Evolutionary conservation across 2,113 vertebrate species (phyloP).

Genomic region (Pan paniscus): DNA sequence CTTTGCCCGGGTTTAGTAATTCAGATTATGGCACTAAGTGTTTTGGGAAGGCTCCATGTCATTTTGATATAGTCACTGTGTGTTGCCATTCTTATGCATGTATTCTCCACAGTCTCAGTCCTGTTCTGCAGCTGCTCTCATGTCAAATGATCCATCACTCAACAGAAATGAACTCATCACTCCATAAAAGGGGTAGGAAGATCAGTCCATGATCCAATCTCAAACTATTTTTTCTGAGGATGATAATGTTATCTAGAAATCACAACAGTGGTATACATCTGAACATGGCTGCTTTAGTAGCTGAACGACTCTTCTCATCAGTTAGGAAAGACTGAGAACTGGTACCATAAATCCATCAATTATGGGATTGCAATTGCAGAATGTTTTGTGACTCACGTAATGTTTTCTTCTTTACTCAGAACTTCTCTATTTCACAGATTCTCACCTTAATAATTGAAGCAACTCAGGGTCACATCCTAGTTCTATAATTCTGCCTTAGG

Average conservation of each 20-base stretch:
- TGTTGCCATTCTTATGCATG: rapidly evolving
- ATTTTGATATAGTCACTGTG: not conserved
- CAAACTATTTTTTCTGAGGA: not conserved
- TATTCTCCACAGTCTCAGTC: not conserved
- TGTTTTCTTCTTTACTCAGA: not conserved
- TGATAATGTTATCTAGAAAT: not conserved
- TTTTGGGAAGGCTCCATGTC: not conserved
- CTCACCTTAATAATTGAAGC: not conserved
- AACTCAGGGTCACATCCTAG: not conserved
- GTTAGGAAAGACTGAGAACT: not conserved
- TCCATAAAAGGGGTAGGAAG: not conserved
- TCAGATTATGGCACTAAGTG: not conserved
- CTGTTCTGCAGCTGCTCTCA: not conserved
- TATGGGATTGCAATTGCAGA: not conserved
- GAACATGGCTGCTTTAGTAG: not conserved
- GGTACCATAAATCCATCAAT: not conserved
- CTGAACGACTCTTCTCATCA: not conserved
- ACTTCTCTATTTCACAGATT: not conserved
- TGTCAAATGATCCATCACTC: not conserved
- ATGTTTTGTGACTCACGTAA: not conserved
- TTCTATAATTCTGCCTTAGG: not conserved
- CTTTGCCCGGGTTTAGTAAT: not conserved
- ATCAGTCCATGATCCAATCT: not conserved
- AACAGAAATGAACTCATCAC: not conserved
- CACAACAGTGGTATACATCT: not conserved